Conservation (phyloP, 2,113 vertebrate genomes). For the Pelvicachromis taeniatus region DNA sequence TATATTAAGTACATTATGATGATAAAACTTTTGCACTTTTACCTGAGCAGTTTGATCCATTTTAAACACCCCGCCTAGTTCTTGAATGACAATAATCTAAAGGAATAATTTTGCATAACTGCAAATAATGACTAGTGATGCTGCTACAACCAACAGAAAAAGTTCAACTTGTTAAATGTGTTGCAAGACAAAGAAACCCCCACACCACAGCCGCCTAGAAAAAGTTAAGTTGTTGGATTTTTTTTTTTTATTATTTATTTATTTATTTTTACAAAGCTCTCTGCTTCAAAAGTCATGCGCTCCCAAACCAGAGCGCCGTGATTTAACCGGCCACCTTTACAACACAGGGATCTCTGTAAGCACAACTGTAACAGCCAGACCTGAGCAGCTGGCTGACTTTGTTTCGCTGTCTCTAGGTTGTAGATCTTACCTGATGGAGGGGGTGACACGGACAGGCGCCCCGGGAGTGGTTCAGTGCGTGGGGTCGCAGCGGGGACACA, state of each 20-base stretch:
- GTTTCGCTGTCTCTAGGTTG: background rate
- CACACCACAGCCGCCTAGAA: background rate
- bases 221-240: background rate
- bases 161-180: background rate
- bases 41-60: background rate
- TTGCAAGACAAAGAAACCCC: background rate
- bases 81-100: background rate
- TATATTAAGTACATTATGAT: background rate
- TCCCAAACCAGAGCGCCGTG: background rate
- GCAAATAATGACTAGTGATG: background rate
- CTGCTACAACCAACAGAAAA: background rate
- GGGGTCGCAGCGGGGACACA: slow-evolving; percentile 76
- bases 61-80: background rate
- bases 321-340: background rate
- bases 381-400: background rate
- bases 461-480: slow-evolving; percentile 73
- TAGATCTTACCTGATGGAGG: slow-evolving; percentile 68
- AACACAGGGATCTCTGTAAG: background rate
- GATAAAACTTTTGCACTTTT: background rate
- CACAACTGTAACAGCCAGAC: background rate
- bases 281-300: background rate
- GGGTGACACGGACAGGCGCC: slow-evolving; percentile 69
- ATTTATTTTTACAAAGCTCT: background rate
- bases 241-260: background rate
- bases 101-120: background rate